phyloP scores from a whole-genome alignment of 2,888 invertebrate genomes.

The Rapana venosa region DNA sequence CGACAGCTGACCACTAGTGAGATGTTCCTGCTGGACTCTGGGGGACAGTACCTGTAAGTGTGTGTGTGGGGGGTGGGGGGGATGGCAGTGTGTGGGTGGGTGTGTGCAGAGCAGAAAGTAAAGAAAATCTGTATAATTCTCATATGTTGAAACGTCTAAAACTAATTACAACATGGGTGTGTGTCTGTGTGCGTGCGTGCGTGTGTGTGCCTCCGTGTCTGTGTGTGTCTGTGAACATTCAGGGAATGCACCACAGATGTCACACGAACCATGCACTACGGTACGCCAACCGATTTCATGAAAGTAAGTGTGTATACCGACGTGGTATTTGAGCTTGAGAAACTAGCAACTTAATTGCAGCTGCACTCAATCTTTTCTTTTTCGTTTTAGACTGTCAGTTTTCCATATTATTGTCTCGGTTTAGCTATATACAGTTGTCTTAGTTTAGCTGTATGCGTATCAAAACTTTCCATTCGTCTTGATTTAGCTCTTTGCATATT shows the following conservation, averaged over 20 bases:
- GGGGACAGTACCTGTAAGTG: conserved; percentile 75
- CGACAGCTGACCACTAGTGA: conserved; percentile 74
- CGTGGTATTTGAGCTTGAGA: too few relatives aligned
- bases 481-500: too few relatives aligned
- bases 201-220: background rate
- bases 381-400: too few relatives aligned
- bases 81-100: background rate
- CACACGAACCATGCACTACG: conserved; percentile 77
- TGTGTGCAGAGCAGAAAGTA: background rate
- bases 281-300: conserved; percentile 69
- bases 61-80: background rate
- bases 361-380: too few relatives aligned
- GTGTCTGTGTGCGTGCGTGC: conserved; percentile 1
- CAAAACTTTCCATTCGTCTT: too few relatives aligned
- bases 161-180: background rate
- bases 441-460: too few relatives aligned
- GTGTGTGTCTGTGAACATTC: conserved; percentile 33
- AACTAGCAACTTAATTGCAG: too few relatives aligned
- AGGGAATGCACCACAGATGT: conserved; percentile 78
- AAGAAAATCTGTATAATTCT: too few relatives aligned
- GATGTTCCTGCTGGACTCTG: conserved; percentile 75
- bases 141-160: too few relatives aligned
- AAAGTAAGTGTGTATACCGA: conserved; percentile 68
- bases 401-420: too few relatives aligned
- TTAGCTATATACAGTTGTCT: too few relatives aligned